These are phyloP conservation scores for Molossus molossus DNA, from an alignment of 2,797 vertebrate species.

Conservation along the genomic window DNA sequence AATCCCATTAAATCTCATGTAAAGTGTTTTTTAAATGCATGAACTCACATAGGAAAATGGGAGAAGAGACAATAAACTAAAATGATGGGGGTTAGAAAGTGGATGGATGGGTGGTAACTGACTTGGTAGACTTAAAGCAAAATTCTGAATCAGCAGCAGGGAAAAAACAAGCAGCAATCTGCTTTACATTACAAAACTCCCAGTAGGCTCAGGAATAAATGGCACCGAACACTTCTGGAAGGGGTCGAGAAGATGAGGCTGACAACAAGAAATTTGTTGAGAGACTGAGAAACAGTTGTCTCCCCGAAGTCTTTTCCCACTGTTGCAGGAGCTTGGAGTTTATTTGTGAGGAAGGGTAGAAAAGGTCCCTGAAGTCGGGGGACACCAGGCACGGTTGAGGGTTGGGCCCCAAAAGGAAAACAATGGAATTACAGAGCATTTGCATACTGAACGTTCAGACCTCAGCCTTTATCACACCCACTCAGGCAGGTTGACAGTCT, in stretches of 20 bases:
- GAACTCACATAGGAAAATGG: slow-evolving; percentile 68
- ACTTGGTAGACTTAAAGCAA: not conserved
- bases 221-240: not conserved
- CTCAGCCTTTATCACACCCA: not conserved
- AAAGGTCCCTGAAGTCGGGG: not conserved
- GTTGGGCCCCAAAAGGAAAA: not conserved
- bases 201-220: not conserved
- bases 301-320: not conserved
- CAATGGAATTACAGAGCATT: not conserved
- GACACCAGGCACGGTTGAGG: not conserved
- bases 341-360: not conserved
- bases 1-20: slow-evolving; percentile 46
- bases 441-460: not conserved
- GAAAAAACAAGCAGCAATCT: not conserved
- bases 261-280: not conserved
- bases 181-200: not conserved
- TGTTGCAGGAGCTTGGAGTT: not conserved
- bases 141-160: slow-evolving; percentile 42
- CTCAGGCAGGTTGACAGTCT: not conserved
- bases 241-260: not conserved
- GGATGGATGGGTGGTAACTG: not conserved
- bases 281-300: slow-evolving; percentile 7
- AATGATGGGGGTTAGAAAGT: slow-evolving; percentile 44
- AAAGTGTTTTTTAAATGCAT: slow-evolving; percentile 55
- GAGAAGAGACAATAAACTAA: slow-evolving; percentile 21